Percentiles rank a stretch among this genome's conserved stretches.
phyloP scores from a whole-genome alignment of 2,797 vertebrate species.

The Chlorospingus flavigularis region DNA sequence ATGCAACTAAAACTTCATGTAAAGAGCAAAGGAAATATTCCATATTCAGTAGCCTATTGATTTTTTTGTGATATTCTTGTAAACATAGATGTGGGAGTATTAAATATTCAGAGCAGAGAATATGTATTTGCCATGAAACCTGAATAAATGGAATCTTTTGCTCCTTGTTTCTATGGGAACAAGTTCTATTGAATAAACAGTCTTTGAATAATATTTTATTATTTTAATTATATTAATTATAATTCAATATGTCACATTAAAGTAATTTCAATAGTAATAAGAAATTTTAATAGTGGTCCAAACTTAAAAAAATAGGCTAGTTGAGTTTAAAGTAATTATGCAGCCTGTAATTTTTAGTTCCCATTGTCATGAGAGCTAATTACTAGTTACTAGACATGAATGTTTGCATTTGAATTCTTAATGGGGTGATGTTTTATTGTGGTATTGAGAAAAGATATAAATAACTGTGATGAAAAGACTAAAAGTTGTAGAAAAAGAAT shows the following conservation, averaged over 20 bases:
- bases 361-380: slow-evolving; percentile 25
- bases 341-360: slow-evolving; percentile 34
- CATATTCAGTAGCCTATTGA: slow-evolving; percentile 1
- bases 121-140: slow-evolving; percentile 34
- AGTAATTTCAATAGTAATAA: slow-evolving; percentile 52
- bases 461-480: not conserved
- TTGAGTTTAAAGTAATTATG: slow-evolving; percentile 30
- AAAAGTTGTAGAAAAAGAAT: not conserved
- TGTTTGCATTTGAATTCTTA: slow-evolving; percentile 16
- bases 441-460: not conserved
- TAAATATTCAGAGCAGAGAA: slow-evolving; percentile 7
- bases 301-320: slow-evolving; percentile 10
- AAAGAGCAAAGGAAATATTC: not conserved
- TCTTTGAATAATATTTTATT: slow-evolving; percentile 44
- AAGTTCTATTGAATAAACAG: slow-evolving; percentile 57
- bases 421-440: not conserved
- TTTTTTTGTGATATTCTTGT: not conserved
- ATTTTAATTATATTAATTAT: slow-evolving; percentile 64
- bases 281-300: slow-evolving; percentile 15
- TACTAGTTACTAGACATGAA: not conserved
- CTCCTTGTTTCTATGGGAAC: slow-evolving; percentile 47
- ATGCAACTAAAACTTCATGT: not conserved
- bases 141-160: slow-evolving; percentile 39
- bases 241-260: slow-evolving; percentile 59
- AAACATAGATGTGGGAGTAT: slow-evolving; percentile 7